Evolutionary conservation across 1,140 invertebrate genomes (phyloP).

Genomic region (Goniozus legneri): DNA sequence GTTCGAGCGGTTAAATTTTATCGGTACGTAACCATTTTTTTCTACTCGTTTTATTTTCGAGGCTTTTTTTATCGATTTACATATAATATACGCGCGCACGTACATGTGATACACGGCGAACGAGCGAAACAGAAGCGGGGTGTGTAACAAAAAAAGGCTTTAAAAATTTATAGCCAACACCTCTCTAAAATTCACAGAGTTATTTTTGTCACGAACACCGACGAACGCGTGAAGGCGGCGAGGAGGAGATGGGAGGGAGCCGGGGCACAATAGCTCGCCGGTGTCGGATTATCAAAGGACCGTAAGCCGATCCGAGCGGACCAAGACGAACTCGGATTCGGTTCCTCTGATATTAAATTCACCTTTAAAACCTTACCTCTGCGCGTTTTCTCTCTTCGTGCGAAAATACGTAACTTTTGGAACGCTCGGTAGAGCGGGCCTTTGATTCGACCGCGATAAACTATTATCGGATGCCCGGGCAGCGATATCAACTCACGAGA

Average conservation of each 20-base stretch:
- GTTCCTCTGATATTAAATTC: conserved; percentile 42
- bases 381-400: conserved; percentile 4
- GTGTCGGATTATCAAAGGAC: conserved; percentile 38
- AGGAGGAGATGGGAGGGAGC: conserved; percentile 1
- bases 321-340: conserved; percentile 33
- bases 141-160: conserved; percentile 2
- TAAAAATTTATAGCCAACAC: conserved; percentile 22
- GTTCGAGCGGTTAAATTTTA: no score
- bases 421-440: no score
- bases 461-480: no score
- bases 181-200: no score
- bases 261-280: conserved; percentile 33
- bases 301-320: conserved; percentile 34
- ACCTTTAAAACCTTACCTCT: conserved; percentile 30
- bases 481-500: no score
- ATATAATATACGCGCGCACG: conserved; percentile 3
- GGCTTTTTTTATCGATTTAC: no score
- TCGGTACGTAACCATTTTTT: no score
- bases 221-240: not conserved
- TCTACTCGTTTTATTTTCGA: no score
- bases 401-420: not conserved
- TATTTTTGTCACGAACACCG: no score
- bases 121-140: no score
- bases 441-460: no score
- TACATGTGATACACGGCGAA: no score